Conservation (phyloP, 1,140 invertebrate genomes). For the Trissolcus basalis region DNA sequence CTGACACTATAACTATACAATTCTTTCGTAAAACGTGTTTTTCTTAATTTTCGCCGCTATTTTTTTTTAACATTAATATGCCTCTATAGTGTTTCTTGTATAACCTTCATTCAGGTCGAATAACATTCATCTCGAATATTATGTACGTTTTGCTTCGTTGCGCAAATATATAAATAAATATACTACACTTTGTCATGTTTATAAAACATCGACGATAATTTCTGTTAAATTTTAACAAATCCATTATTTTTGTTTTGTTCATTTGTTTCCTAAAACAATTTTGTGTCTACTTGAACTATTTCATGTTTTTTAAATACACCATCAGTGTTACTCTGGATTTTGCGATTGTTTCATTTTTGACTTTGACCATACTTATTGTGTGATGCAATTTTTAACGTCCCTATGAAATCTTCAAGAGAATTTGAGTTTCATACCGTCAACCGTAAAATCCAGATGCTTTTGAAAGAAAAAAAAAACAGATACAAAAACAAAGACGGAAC, state of each 20-base stretch:
- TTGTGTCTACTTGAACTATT: conserved; percentile 59
- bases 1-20: conserved; percentile 59
- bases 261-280: conserved; percentile 67
- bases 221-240: conserved; percentile 77
- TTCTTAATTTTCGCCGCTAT: conserved; percentile 49
- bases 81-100: conserved; percentile 57
- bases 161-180: conserved; percentile 74
- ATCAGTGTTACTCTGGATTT: conserved; percentile 2
- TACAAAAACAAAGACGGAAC: conserved; percentile 39
- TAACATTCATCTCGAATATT: conserved; percentile 61
- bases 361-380: background rate
- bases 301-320: conserved; percentile 5
- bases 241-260: conserved; percentile 56
- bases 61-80: conserved; percentile 57
- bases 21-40: conserved; percentile 51
- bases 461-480: too few species aligned
- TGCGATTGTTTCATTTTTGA: too few species aligned
- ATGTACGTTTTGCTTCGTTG: conserved; percentile 63
- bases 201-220: conserved; percentile 75
- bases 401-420: conserved; percentile 21
- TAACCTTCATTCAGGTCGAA: conserved; percentile 61
- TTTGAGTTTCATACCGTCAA: conserved; percentile 27
- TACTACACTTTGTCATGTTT: conserved; percentile 74
- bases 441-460: conserved; percentile 22
- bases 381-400: conserved; percentile 27